phyloP scores from a whole-genome alignment of 2,113 vertebrate species.

The Platichthys stellatus region DNA sequence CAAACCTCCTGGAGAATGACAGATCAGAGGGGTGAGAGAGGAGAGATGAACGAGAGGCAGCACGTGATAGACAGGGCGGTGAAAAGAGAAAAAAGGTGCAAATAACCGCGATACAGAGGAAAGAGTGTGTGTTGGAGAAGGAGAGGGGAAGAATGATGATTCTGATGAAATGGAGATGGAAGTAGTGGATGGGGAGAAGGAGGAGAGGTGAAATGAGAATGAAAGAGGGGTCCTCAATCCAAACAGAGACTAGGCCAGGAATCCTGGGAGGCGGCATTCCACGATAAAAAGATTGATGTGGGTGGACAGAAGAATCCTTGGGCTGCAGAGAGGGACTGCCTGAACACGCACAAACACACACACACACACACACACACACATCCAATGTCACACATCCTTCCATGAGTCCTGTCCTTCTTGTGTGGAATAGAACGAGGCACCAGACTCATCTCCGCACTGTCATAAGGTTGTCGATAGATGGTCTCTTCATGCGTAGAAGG shows the following conservation, averaged over 20 bases:
- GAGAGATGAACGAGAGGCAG: not conserved
- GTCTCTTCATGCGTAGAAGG: slow-evolving; percentile 10
- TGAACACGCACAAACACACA: not conserved
- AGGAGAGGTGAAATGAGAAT: slow-evolving; percentile 17
- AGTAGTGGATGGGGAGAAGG: not conserved
- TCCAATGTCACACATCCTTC: not conserved
- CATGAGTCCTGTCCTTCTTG: slow-evolving; percentile 23
- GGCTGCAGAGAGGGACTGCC: slow-evolving; percentile 47
- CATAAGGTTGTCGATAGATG: slow-evolving; percentile 23
- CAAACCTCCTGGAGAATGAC: slow-evolving; percentile 34
- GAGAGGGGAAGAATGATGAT: slow-evolving; percentile 12
- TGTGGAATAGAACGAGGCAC: slow-evolving; percentile 16
- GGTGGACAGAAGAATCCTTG: slow-evolving; percentile 67
- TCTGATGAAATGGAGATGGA: slow-evolving; percentile 11
- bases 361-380: not conserved
- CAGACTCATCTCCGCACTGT: slow-evolving; percentile 6
- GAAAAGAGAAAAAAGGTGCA: not conserved
- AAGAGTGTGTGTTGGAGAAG: not conserved
- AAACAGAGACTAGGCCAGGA: slow-evolving; percentile 42
- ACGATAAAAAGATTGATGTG: slow-evolving; percentile 71
- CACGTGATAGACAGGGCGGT: not conserved
- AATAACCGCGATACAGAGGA: slow-evolving; percentile 5
- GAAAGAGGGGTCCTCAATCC: slow-evolving; percentile 30
- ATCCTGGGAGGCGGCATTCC: slow-evolving; percentile 62
- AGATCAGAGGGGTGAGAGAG: slow-evolving; percentile 4